Evolutionary conservation across 2,113 vertebrate species (phyloP).

Genomic region (Sturnira hondurensis): DNA sequence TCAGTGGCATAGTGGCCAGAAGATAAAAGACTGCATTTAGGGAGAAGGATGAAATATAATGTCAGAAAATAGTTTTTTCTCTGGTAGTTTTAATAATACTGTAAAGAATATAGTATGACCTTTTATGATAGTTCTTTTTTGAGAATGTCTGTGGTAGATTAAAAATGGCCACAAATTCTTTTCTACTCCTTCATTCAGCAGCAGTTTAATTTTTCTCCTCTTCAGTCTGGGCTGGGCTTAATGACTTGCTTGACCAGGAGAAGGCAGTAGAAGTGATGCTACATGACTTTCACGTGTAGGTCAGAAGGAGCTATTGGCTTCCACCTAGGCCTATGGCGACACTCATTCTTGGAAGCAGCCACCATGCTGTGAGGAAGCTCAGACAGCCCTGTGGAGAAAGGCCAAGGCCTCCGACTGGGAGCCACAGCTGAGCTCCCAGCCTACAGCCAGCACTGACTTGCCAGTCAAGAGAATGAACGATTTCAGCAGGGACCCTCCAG

Average conservation of each 20-base stretch:
- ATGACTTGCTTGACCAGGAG: background rate
- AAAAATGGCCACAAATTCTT: background rate
- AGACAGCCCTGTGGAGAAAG: fast-evolving
- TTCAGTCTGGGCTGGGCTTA: background rate
- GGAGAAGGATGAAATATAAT: background rate
- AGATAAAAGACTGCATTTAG: background rate
- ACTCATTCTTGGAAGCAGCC: background rate
- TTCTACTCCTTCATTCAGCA: background rate
- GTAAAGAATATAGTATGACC: background rate
- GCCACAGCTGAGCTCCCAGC: background rate
- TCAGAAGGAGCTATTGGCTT: background rate
- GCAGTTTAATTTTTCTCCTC: background rate
- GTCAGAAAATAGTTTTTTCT: background rate
- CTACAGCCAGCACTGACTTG: fast-evolving
- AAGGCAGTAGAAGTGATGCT: background rate
- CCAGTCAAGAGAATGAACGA: background rate
- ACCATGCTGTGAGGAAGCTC: background rate
- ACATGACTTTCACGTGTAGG: background rate
- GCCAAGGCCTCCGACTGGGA: background rate
- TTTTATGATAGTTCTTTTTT: background rate
- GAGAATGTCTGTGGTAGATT: background rate
- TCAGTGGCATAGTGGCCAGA: background rate
- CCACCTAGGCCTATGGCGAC: background rate
- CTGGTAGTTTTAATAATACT: background rate
- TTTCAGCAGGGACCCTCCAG: background rate